Conservation (phyloP, 1,140 invertebrate genomes). For the Diachasma alloeum region DNA sequence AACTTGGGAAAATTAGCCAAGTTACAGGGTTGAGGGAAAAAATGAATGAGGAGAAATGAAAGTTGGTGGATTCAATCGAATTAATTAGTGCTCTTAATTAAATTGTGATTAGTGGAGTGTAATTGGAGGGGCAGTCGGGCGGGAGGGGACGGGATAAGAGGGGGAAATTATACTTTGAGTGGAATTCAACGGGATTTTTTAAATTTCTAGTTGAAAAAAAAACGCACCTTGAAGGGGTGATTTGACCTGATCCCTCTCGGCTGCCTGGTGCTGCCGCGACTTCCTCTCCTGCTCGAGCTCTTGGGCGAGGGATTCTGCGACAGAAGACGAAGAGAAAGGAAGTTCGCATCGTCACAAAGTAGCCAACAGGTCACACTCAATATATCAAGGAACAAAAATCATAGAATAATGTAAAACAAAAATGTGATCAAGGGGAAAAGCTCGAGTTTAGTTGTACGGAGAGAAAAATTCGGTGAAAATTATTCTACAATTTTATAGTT, state of each 20-base stretch:
- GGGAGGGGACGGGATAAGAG: not conserved
- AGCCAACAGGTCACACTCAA: constrained; percentile 15
- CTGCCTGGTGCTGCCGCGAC: constrained; percentile 76
- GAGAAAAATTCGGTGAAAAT: not conserved
- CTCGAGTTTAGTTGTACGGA: not conserved
- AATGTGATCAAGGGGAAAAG: not conserved
- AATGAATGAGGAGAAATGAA: not conserved
- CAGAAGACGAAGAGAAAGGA: constrained; percentile 42
- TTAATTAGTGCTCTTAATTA: not conserved
- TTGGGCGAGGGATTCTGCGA: constrained; percentile 82
- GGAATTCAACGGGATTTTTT: not conserved
- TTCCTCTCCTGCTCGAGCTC: constrained; percentile 87
- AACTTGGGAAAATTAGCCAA: constrained; percentile 4
- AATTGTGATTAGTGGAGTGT: not conserved
- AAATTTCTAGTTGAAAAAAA: not conserved
- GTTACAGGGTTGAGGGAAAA: not conserved
- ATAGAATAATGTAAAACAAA: constrained; percentile 7
- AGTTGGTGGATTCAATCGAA: not conserved
- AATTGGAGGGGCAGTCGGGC: not conserved
- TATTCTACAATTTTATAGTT: no score
- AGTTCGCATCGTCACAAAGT: constrained; percentile 26
- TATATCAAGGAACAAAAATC: not conserved
- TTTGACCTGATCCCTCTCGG: constrained; percentile 82
- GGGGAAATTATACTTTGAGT: not conserved
- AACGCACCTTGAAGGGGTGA: constrained; percentile 80